Evolutionary conservation across 2,797 vertebrate genomes (phyloP), one percentile per base, ranked within the genome.

Genomic region (Cynodonichthys magdalenae): DNA sequence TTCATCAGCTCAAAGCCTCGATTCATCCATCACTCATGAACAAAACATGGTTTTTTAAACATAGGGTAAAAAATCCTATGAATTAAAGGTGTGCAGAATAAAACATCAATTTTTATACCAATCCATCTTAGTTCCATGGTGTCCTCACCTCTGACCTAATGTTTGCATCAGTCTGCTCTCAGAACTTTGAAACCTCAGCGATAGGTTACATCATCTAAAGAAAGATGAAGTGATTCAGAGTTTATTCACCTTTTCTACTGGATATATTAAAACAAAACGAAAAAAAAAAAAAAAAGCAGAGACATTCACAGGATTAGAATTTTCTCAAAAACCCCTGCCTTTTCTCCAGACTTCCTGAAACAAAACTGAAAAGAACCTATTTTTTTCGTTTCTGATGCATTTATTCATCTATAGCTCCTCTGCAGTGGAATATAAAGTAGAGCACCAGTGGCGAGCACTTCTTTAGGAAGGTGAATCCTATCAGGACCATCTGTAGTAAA

Each of bases 141-240:
- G 18, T 48, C 29, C 28, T 15, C 15, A 77, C 42, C n/a, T 20
- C 19, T 62, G 39, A 68, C 17, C 36, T 50, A n/a, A 64, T 62
- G 20, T 29, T 50, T 51, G 41, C 15, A 66, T 34, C 51, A 7
- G 12, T 45, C 12, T 34, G 55, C 29, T 77, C 60, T 64, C 66
- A 77, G 18, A 69, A 71, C 59, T 57, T 63, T 71, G 41, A n/a
- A 73, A 55, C 6, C 1, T 55, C 19, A 5, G n/a, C 55, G 59
- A 61, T 15, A 31, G 9, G 12, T 85, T 81, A 74, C 12, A 11
- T 71, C 82, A 86, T 65, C 60, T 73, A 64, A 47, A 53, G 50
- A 60, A 55, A 29, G 66, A 59, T 41, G 44, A 66, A 53, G 54
- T 72, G 69, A 80, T 61, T 63, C 62, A 36, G 46, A 59, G 57